Conservation (phyloP, 2,888 invertebrate genomes). For the Euzetes globulus region DNA sequence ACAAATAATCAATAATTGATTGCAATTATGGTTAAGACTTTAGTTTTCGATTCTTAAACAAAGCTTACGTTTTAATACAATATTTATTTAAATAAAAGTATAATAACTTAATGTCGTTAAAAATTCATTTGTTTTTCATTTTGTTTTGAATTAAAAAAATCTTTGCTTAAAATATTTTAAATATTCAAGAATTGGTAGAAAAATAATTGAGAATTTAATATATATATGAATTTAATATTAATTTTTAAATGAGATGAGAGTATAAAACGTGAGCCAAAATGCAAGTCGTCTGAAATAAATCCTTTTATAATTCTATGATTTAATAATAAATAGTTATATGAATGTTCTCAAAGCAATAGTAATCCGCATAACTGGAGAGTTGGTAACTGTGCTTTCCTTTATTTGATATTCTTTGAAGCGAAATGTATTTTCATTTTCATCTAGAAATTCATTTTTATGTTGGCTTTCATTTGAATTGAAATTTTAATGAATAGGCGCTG, state of each 20-base stretch:
- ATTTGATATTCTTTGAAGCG: not conserved
- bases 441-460: not conserved
- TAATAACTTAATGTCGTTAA: constrained; percentile 1
- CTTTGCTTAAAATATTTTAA: not conserved
- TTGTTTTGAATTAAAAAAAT: not conserved
- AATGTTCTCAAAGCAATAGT: not conserved
- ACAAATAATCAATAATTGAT: not conserved
- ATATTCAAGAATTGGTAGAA: not conserved
- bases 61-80: not conserved
- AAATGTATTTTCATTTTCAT: constrained; percentile 9
- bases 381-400: not conserved
- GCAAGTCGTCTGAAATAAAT: not conserved
- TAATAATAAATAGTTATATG: not conserved
- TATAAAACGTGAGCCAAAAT: not conserved
- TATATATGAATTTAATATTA: constrained; percentile 7
- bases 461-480: constrained; percentile 18
- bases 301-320: constrained; percentile 19
- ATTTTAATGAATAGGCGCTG: constrained; percentile 20
- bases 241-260: not conserved
- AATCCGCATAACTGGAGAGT: not conserved
- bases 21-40: not conserved
- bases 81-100: not conserved
- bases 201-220: not conserved
- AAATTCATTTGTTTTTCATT: not conserved
- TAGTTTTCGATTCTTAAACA: not conserved